These are phyloP conservation scores for Pandion haliaetus DNA, from an alignment of 2,113 vertebrate species.

Conservation along the genomic window DNA sequence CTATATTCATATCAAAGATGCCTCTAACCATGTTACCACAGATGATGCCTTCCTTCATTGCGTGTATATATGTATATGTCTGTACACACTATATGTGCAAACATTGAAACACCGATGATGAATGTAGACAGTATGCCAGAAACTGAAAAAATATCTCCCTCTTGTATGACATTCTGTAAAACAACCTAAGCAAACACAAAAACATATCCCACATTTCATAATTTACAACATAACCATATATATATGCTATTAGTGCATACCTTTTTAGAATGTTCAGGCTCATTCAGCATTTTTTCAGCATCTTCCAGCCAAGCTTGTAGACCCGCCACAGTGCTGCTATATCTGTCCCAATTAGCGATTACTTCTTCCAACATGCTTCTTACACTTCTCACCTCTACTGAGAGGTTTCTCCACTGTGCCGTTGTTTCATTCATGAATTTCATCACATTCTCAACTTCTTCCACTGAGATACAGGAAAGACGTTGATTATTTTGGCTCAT, in stretches of 20 bases:
- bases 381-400: conserved; percentile 91
- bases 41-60: not conserved
- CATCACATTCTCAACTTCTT: conserved; percentile 87
- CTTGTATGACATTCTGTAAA: not conserved
- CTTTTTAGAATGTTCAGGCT: conserved; percentile 87
- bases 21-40: not conserved
- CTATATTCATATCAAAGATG: not conserved
- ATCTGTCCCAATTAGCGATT: conserved; percentile 90
- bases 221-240: not conserved
- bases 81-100: not conserved
- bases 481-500: not conserved
- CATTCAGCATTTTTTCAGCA: conserved; percentile 85
- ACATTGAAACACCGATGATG: not conserved
- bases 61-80: fast-evolving
- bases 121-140: not conserved
- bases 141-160: not conserved
- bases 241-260: conserved; percentile 44
- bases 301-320: conserved; percentile 94
- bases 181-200: not conserved
- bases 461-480: conserved; percentile 71
- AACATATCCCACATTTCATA: not conserved
- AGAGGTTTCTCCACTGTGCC: conserved; percentile 91
- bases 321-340: conserved; percentile 82
- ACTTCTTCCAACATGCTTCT: conserved; percentile 95
- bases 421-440: conserved; percentile 90